A percentile compares a stretch with the other conserved stretches of the same genome.
phyloP scores from a whole-genome alignment of 2,888 invertebrate species.

The Pardosa pseudoannulata region DNA sequence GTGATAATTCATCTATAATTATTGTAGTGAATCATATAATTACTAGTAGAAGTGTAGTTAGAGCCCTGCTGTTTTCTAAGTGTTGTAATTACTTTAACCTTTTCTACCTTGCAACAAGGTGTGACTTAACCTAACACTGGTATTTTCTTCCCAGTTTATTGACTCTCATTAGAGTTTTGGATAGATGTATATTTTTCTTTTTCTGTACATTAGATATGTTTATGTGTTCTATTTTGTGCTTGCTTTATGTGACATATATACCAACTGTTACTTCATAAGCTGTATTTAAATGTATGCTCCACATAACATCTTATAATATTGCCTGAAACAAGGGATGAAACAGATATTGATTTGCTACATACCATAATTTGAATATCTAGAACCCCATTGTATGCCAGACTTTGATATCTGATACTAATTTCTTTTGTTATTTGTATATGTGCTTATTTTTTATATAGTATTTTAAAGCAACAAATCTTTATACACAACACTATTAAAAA shows the following conservation, averaged over 20 bases:
- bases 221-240: neutral
- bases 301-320: no score
- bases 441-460: no score
- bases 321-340: no score
- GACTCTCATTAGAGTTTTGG: constrained; percentile 28
- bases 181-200: constrained; percentile 12
- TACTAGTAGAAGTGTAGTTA: neutral
- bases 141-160: constrained; percentile 44
- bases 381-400: no score
- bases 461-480: no score
- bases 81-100: neutral
- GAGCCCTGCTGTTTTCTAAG: constrained; percentile 13
- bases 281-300: no score
- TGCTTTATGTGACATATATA: neutral
- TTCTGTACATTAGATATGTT: neutral
- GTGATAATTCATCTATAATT: neutral
- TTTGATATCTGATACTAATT: no score
- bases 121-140: constrained; percentile 63
- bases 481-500: no score
- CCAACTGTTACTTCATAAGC: neutral
- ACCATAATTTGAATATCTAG: no score
- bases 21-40: constrained; percentile 1
- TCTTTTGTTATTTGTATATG: no score
- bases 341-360: no score
- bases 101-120: constrained; percentile 41